A percentile compares a stretch with the other conserved stretches of the same genome.
These are phyloP conservation scores for Phengaris arion DNA, from an alignment of 2,888 invertebrate genomes.

Conservation along the genomic window DNA sequence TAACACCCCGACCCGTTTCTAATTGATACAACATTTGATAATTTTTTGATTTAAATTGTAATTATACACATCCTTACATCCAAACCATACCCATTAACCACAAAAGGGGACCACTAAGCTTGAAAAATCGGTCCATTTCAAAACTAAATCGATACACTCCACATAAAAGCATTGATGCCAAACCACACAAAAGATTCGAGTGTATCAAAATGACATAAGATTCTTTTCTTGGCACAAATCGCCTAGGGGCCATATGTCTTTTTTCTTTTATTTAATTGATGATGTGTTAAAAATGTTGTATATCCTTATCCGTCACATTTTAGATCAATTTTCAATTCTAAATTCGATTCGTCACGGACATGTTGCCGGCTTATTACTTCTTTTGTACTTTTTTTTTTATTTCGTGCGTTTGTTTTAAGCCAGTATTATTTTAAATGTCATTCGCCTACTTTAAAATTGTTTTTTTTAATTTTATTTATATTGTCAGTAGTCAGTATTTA, in stretches of 20 bases:
- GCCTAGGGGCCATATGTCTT: constrained; percentile 69
- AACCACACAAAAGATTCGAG: constrained; percentile 65
- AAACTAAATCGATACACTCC: constrained; percentile 53
- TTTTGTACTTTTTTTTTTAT: background rate
- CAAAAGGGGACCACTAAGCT: constrained; percentile 72
- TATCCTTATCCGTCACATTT: constrained; percentile 49
- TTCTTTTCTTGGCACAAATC: constrained; percentile 65
- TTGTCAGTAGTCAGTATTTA: background rate
- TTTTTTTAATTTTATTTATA: background rate
- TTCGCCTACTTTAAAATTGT: background rate
- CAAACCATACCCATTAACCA: constrained; percentile 61
- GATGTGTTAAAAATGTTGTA: constrained; percentile 77
- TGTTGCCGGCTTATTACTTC: constrained; percentile 12
- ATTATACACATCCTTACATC: constrained; percentile 60
- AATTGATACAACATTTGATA: constrained; percentile 36
- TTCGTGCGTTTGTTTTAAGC: background rate
- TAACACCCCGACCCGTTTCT: background rate
- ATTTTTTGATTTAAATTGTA: constrained; percentile 50
- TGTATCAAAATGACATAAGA: constrained; percentile 79
- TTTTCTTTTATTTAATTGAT: constrained; percentile 68
- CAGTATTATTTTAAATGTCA: constrained; percentile 4
- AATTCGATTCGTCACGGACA: constrained; percentile 24
- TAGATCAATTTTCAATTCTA: constrained; percentile 15
- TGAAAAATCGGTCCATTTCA: constrained; percentile 78
- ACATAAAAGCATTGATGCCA: constrained; percentile 38